phyloP scores from a whole-genome alignment of 2,888 invertebrate species.

The Oasisia sp. region DNA sequence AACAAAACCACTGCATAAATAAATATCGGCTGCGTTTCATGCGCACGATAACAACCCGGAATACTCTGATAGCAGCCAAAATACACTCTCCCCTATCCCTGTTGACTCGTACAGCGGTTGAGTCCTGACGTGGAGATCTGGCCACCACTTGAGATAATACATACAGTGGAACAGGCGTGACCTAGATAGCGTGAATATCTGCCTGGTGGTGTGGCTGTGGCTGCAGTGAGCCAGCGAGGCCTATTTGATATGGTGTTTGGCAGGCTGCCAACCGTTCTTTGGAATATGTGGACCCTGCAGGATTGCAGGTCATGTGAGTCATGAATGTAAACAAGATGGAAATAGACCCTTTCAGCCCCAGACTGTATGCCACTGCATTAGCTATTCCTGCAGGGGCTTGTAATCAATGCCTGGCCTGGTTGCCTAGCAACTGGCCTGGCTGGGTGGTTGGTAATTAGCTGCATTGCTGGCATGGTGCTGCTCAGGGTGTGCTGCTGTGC shows the following conservation, averaged over 20 bases:
- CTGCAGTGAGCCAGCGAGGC: not conserved
- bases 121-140: not conserved
- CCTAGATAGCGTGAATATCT: constrained; percentile 4
- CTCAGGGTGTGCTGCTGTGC: not conserved
- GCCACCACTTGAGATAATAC: not conserved
- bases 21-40: not conserved
- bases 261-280: constrained; percentile 5
- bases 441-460: constrained; percentile 13
- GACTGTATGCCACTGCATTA: not conserved
- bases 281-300: constrained; percentile 17
- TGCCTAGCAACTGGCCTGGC: not conserved
- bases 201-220: not conserved
- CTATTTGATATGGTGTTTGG: constrained; percentile 11
- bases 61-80: not conserved
- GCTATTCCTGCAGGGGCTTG: not conserved
- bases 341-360: not conserved
- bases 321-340: constrained; percentile 1
- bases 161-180: not conserved
- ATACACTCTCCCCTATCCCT: not conserved
- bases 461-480: not conserved
- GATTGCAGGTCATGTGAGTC: not conserved
- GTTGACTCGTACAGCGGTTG: not conserved
- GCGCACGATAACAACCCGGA: not conserved
- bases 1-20: not conserved
- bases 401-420: not conserved